These are phyloP conservation scores for Halichondria panicea DNA, from an alignment of 37 sponge, comb jelly and placozoan genomes.

Conservation along the genomic window DNA sequence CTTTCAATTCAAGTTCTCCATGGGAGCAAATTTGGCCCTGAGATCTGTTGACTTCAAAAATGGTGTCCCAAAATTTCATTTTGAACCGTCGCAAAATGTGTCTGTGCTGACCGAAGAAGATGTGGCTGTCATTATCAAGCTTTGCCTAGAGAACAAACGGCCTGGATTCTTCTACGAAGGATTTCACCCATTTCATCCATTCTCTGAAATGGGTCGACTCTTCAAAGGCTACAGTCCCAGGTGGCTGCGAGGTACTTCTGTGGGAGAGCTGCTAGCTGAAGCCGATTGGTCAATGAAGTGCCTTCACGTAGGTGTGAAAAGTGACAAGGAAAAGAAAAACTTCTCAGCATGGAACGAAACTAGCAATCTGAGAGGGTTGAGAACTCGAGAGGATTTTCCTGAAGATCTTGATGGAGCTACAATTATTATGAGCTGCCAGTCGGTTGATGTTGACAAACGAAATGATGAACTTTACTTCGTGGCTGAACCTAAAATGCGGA, in stretches of 20 bases:
- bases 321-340: slow-evolving; percentile 17
- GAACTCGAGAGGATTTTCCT: slow-evolving; percentile 23
- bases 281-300: slow-evolving; percentile 66
- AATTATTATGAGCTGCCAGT: slow-evolving; percentile 38
- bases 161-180: slow-evolving; percentile 35
- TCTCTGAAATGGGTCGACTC: slow-evolving; percentile 5
- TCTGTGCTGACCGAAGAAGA: slow-evolving; percentile 61
- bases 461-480: slow-evolving; percentile 23
- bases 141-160: slow-evolving; percentile 10
- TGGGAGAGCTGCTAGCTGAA: slow-evolving; percentile 43
- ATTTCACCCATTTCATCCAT: slow-evolving; percentile 30
- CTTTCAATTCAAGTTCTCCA: slow-evolving; percentile 22
- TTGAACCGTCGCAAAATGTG: slow-evolving; percentile 15
- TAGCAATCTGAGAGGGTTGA: slow-evolving; percentile 46
- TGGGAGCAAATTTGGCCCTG: slow-evolving; percentile 7
- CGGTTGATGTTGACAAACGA: slow-evolving; percentile 3
- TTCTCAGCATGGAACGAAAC: slow-evolving; percentile 13
- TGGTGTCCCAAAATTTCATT: slow-evolving; percentile 34
- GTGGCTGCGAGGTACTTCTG: slow-evolving; percentile 32
- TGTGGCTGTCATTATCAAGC: slow-evolving; percentile 19
- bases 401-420: neutral
- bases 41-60: slow-evolving; percentile 17
- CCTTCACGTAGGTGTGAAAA: slow-evolving; percentile 23
- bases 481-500: slow-evolving; percentile 40
- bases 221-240: slow-evolving; percentile 21